Base-by-base conservation (phyloP, 2,797 vertebrate species). In the Pterois miles region DNA sequence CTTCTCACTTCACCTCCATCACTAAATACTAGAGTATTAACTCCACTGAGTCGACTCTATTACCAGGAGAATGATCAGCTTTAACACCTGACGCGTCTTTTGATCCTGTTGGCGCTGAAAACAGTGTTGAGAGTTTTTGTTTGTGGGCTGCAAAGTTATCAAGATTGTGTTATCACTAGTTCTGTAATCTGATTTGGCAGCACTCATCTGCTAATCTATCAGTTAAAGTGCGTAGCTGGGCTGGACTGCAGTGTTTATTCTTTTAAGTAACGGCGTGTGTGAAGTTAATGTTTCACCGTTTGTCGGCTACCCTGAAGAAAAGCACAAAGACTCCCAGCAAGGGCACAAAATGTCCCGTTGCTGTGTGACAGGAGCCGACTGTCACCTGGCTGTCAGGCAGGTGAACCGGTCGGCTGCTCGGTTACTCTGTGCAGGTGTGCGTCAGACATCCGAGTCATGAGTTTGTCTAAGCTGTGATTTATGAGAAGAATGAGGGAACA, bases 91-190 rank as follows among this genome's bases (percentile, higher is more conserved):
- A 31, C 27, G 16, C 29, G 62, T 46, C 25, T 13, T 64, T 48
- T 16, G 38, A 43, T 8, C 12, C 43, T 64, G 18, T 64, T 43
- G 22, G 38, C 38, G 12, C 12, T 22, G 20, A 16, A 63, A 63
- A 25, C 22, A 25, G 29, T 22, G 20, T 33, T 43, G 46, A 48
- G 43, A 48, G 34, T 20, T 53, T 54, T 13, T 54, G 23, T 54
- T 29, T 1, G 12, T n/a, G 64, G 29, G 8, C 20, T 18, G 0
- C 8, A 53, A 59, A 58, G 46, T 29, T 8, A 27, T 66, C 31
- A 16, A 79, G 57, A 65, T 70, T 43, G 71, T 40, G 52, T 8
- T n/a, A 66, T 66, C 67, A 8, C 18, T 50, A 3, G 33, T 27
- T 25, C 60, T 62, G 14, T 25, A 7, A 75, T 60, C 78, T 29